phyloP scores from a whole-genome alignment of 2,888 invertebrate genomes.

The Piscicola geometra region DNA sequence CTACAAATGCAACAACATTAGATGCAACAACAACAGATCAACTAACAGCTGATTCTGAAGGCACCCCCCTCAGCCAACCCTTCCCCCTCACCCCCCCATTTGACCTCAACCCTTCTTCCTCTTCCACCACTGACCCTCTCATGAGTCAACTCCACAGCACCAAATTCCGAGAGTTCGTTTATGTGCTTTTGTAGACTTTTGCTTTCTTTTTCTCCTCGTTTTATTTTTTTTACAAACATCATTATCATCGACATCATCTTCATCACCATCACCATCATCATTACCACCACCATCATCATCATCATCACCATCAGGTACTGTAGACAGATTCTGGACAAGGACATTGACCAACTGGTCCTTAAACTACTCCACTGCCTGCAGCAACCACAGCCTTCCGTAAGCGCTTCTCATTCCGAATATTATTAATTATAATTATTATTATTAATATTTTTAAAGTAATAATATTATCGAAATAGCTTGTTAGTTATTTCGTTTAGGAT shows the following conservation, averaged over 20 bases:
- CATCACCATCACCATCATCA: not conserved
- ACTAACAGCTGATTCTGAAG: not conserved
- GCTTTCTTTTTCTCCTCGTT: not conserved
- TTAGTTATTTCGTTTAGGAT: no score
- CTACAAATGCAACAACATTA: not conserved
- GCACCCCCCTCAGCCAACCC: not conserved
- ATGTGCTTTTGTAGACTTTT: no score
- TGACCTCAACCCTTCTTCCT: not conserved
- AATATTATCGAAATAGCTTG: no score
- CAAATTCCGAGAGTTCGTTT: conserved; percentile 57
- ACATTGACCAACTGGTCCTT: conserved; percentile 59
- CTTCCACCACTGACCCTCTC: not conserved
- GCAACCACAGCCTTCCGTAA: no score
- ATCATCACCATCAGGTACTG: conserved; percentile 59
- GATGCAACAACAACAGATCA: not conserved
- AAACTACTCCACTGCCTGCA: conserved; percentile 61
- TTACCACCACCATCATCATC: not conserved
- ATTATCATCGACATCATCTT: not conserved
- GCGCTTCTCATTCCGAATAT: not conserved
- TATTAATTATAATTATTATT: not conserved
- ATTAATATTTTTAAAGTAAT: no score
- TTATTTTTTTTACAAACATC: no score
- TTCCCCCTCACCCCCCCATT: not conserved
- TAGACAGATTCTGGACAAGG: conserved; percentile 62
- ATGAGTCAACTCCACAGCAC: conserved; percentile 52